A percentile compares a stretch with the other conserved stretches of the same genome.
Evolutionary conservation across 2,797 vertebrate genomes (phyloP).

Genomic region (Myripristis jacobus): DNA sequence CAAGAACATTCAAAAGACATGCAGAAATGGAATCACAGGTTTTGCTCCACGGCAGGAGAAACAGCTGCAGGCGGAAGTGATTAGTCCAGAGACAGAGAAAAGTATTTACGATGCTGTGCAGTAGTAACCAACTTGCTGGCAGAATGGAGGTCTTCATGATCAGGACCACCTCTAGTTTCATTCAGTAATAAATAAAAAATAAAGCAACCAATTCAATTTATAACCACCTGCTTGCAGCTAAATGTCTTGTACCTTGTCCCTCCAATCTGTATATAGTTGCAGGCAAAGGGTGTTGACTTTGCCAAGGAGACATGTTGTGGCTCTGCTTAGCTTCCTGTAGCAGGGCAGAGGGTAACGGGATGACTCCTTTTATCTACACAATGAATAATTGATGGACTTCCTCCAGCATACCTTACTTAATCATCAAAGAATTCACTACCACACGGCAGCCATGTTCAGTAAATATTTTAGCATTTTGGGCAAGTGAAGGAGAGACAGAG

Average conservation of each 20-base stretch:
- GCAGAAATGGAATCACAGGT: no score
- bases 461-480: conserved; percentile 53
- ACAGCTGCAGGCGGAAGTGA: neutral
- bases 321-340: neutral
- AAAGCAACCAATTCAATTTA: neutral
- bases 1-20: conserved; percentile 3
- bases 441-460: conserved; percentile 35
- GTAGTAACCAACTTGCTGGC: conserved; percentile 7
- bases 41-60: no score
- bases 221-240: conserved; percentile 22
- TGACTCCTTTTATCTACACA: conserved; percentile 36
- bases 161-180: conserved; percentile 7
- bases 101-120: neutral
- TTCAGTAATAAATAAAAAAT: conserved; percentile 36
- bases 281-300: neutral
- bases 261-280: conserved; percentile 8
- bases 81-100: conserved; percentile 17
- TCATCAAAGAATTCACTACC: conserved; percentile 48
- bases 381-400: conserved; percentile 44
- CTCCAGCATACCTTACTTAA: conserved; percentile 43
- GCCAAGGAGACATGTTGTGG: conserved; percentile 1
- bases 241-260: neutral
- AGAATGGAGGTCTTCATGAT: conserved; percentile 19
- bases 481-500: conserved; percentile 26
- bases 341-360: conserved; percentile 3